Conservation (phyloP, 2,888 invertebrate genomes). For the Drosophila pseudotakahashii region DNA sequence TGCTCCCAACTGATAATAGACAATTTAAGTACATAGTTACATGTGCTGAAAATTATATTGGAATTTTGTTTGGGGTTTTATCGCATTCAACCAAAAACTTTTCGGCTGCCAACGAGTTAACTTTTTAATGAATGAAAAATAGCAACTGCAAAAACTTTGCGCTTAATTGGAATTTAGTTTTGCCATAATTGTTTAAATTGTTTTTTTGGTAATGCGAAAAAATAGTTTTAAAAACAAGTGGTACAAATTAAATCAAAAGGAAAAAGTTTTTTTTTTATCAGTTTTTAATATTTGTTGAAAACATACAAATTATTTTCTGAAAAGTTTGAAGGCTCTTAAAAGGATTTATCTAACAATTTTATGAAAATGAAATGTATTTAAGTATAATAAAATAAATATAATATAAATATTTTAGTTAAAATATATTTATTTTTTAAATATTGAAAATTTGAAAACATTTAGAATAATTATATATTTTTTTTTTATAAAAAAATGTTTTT, state of each 20-base stretch:
- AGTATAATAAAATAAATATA: too few species aligned
- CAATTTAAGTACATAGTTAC: background rate
- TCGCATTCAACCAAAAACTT: slow-evolving; percentile 4
- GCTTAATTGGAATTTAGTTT: slow-evolving; percentile 6
- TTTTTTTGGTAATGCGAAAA: background rate
- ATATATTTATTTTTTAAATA: too few species aligned
- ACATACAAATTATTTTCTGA: too few species aligned
- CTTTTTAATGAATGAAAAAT: slow-evolving; percentile 22
- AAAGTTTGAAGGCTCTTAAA: too few species aligned
- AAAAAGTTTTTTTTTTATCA: too few species aligned
- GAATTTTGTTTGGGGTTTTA: background rate
- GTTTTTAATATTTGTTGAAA: too few species aligned
- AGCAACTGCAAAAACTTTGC: slow-evolving; percentile 6
- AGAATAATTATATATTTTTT: too few species aligned
- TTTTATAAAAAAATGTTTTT: too few species aligned
- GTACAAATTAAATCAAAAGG: background rate
- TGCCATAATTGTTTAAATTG: slow-evolving; percentile 1
- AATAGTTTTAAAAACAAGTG: background rate
- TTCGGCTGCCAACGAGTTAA: background rate
- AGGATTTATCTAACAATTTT: too few species aligned
- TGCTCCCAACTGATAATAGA: background rate
- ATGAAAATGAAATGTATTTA: too few species aligned
- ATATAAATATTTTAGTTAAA: too few species aligned
- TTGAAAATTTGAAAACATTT: too few species aligned
- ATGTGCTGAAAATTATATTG: background rate